Evolutionary conservation across 2,797 vertebrate species (phyloP).

Genomic region (Chaetophractus vellerosus): DNA sequence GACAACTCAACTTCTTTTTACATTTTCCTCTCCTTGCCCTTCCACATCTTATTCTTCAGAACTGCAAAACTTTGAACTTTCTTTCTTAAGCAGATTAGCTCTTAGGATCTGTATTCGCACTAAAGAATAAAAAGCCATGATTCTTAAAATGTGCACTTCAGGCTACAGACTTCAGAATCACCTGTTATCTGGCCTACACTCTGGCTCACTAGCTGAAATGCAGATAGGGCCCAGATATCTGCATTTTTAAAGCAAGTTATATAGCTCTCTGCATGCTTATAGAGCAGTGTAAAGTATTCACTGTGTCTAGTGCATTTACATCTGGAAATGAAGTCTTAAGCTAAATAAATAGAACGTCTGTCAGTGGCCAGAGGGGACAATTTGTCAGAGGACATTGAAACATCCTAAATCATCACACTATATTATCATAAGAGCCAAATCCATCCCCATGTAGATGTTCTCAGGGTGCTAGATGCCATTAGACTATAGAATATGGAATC

Average conservation of each 20-base stretch:
- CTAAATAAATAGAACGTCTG: conserved; percentile 47
- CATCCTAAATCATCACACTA: conserved; percentile 32
- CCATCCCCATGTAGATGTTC: neutral
- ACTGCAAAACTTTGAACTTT: neutral
- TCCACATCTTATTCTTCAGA: conserved; percentile 8
- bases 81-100: conserved; percentile 1
- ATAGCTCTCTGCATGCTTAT: neutral
- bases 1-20: conserved; percentile 39
- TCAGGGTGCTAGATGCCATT: neutral
- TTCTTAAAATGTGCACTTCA: neutral
- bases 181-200: neutral
- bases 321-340: conserved; percentile 56
- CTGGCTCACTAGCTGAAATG: neutral
- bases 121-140: neutral
- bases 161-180: neutral
- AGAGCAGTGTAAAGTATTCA: neutral
- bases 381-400: neutral
- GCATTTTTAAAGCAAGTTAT: neutral
- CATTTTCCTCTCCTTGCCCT: neutral
- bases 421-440: conserved; percentile 22
- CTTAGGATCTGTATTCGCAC: neutral
- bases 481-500: neutral
- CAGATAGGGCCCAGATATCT: neutral
- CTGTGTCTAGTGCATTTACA: conserved; percentile 36
- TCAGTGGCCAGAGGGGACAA: neutral